A percentile compares a stretch with the other conserved stretches of the same genome.
phyloP scores from a whole-genome alignment of 2,888 invertebrate genomes.

The Crepidodera aurea region DNA sequence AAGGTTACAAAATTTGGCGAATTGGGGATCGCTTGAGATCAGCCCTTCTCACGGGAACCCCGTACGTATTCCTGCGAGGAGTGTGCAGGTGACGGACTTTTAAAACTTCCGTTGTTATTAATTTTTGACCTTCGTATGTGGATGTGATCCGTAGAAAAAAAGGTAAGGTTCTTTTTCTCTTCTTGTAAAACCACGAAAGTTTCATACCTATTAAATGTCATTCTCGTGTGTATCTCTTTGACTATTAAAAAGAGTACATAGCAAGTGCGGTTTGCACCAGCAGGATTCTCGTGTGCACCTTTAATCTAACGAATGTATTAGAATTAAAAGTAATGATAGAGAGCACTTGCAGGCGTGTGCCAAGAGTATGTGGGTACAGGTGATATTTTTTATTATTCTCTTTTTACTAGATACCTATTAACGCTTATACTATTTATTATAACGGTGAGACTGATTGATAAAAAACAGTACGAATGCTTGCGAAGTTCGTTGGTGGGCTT shows the following conservation, averaged over 20 bases:
- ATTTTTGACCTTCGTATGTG: no score
- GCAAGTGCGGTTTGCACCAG: not conserved
- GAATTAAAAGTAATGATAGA: constrained; percentile 52
- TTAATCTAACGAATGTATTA: constrained; percentile 43
- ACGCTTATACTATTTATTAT: constrained; percentile 41
- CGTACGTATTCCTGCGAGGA: no score
- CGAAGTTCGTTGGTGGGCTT: not conserved
- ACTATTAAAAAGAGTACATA: not conserved
- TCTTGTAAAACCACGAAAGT: no score
- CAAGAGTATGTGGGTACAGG: constrained; percentile 55
- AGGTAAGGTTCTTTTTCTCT: no score
- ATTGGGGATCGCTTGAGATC: no score
- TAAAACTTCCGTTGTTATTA: no score
- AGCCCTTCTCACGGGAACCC: no score
- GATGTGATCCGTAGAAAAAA: no score
- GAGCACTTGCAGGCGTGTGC: constrained; percentile 53
- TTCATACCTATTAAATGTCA: no score
- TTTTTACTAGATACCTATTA: constrained; percentile 22
- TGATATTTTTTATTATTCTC: constrained; percentile 49
- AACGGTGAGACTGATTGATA: constrained; percentile 44
- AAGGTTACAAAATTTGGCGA: no score
- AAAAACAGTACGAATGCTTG: constrained; percentile 32
- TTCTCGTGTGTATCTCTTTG: not conserved
- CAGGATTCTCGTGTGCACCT: constrained; percentile 34
- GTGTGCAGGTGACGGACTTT: no score